Evolutionary conservation across 2,797 vertebrate species (phyloP).

Genomic region (Botia almorhae): DNA sequence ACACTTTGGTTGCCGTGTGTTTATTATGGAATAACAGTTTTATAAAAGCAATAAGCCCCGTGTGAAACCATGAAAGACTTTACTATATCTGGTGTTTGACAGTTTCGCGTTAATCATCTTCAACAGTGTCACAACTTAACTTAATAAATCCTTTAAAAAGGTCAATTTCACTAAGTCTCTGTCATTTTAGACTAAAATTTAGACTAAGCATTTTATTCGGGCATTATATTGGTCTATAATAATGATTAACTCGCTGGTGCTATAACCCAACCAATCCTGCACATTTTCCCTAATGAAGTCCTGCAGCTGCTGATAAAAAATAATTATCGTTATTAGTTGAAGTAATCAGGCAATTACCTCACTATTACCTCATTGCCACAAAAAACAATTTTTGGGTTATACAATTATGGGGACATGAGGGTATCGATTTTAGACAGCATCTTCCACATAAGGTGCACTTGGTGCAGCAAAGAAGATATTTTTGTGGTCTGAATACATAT

Average conservation of each 20-base stretch:
- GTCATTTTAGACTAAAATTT: not conserved
- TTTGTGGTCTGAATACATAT: slow-evolving; percentile 45
- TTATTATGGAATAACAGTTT: no score
- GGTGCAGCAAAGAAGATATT: slow-evolving; percentile 1
- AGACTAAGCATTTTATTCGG: not conserved
- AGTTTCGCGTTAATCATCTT: not conserved
- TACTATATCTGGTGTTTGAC: not conserved
- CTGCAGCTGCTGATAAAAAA: slow-evolving; percentile 33
- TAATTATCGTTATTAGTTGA: slow-evolving; percentile 51
- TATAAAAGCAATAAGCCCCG: no score
- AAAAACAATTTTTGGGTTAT: slow-evolving; percentile 36
- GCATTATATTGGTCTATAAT: slow-evolving; percentile 6
- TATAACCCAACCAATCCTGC: slow-evolving; percentile 2
- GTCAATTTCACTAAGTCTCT: not conserved
- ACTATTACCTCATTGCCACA: slow-evolving; percentile 50
- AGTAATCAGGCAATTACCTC: slow-evolving; percentile 54
- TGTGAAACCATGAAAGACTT: no score
- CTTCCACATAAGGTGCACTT: slow-evolving; percentile 48
- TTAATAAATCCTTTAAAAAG: not conserved
- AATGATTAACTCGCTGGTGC: slow-evolving; percentile 5
- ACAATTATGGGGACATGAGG: slow-evolving; percentile 12
- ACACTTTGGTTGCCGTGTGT: no score
- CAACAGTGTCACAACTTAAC: not conserved
- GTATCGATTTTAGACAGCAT: slow-evolving; percentile 52
- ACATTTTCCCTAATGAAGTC: slow-evolving; percentile 36